These are phyloP conservation scores for Danio rerio DNA, from an alignment of 2,113 vertebrate genomes.

Conservation along the genomic window GRCz12tu NC_133196.1:35994501-35995000, in stretches of 20 bases:
- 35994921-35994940: too few relatives aligned
- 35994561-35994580: background rate
- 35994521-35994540: constrained; percentile 15
- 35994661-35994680: constrained; percentile 33
- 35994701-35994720: constrained; percentile 23
- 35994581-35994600: background rate
- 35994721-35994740: constrained; percentile 5
- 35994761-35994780: constrained; percentile 23
- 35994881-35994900: too few relatives aligned
- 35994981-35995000: too few relatives aligned
- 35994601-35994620: constrained; percentile 34
- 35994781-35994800: background rate
- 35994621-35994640: constrained; percentile 28
- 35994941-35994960: too few relatives aligned
- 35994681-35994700: constrained; percentile 13
- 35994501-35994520: constrained; percentile 3
- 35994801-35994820: background rate
- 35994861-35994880: too few relatives aligned
- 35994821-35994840: too few relatives aligned
- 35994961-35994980: too few relatives aligned
- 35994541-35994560: constrained; percentile 9
- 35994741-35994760: background rate
- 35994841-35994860: too few relatives aligned
- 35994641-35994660: constrained; percentile 40
- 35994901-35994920: too few relatives aligned